A percentile compares a stretch with the other conserved stretches of the same genome.
These are phyloP conservation scores for Drosophila arawakana DNA, from an alignment of 1,140 invertebrate genomes.

Conservation along the genomic window DNA sequence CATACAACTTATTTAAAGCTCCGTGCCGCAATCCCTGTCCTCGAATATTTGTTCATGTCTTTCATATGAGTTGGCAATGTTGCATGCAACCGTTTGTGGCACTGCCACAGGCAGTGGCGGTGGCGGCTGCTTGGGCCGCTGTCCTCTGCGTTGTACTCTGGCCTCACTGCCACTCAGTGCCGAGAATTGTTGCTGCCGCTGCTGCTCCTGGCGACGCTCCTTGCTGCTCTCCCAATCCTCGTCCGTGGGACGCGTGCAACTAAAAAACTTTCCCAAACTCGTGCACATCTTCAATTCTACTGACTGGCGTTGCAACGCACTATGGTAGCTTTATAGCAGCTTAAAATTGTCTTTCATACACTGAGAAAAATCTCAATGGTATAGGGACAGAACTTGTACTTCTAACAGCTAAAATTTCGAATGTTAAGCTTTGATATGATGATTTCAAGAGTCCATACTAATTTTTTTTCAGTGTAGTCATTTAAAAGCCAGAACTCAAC, in stretches of 20 bases:
- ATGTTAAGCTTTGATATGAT: too few relatives aligned
- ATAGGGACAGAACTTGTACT: too few relatives aligned
- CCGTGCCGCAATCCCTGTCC: background rate
- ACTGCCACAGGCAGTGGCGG: background rate
- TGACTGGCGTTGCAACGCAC: background rate
- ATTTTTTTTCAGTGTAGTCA: too few relatives aligned
- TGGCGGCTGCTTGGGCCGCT: conserved; percentile 5
- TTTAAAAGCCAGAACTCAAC: too few relatives aligned
- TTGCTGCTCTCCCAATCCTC: conserved; percentile 21
- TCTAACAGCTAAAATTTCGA: too few relatives aligned
- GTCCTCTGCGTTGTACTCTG: background rate
- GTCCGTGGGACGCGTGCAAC: conserved; percentile 26
- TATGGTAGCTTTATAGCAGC: conserved; percentile 31
- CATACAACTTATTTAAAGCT: background rate
- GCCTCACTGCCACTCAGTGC: background rate
- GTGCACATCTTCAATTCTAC: conserved; percentile 32
- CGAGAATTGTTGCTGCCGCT: too few relatives aligned
- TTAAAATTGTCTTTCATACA: background rate
- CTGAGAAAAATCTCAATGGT: background rate
- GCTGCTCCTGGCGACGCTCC: background rate
- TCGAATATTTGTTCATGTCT: conserved; percentile 44
- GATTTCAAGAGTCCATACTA: too few relatives aligned
- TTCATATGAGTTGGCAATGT: conserved; percentile 39
- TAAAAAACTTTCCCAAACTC: conserved; percentile 39
- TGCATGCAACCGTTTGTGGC: background rate